Conservation (phyloP, 2,888 invertebrate genomes). For the Belgica antarctica region DNA sequence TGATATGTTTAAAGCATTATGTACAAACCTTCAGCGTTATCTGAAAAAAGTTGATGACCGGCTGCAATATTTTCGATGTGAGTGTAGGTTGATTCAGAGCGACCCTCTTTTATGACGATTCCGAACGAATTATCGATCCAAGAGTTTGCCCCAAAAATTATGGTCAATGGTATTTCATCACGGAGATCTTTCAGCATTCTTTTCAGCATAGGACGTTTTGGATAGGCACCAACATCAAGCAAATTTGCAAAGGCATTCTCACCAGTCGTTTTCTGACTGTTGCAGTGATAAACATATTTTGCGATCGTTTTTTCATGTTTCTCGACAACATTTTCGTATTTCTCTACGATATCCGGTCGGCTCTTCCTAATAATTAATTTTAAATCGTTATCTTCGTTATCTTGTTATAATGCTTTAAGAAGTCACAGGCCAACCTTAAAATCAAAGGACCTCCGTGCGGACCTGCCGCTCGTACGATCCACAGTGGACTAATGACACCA, state of each 20-base stretch:
- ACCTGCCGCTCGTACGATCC: conserved; percentile 46
- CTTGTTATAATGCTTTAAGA: no score
- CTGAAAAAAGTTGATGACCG: conserved; percentile 94
- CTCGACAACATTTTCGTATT: conserved; percentile 67
- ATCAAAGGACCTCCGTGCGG: conserved; percentile 76
- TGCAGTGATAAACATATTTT: conserved; percentile 94
- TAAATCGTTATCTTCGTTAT: no score
- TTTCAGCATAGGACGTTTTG: conserved; percentile 90
- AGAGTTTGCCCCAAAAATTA: conserved; percentile 88
- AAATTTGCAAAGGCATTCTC: conserved; percentile 88
- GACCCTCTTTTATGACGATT: conserved; percentile 68
- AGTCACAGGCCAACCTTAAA: no score
- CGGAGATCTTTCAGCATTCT: conserved; percentile 68
- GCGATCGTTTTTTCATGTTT: conserved; percentile 70
- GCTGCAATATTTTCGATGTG: conserved; percentile 83
- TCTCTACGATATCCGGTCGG: conserved; percentile 82
- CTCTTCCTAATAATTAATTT: conserved; percentile 72
- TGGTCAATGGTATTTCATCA: conserved; percentile 74
- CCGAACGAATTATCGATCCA: conserved; percentile 91
- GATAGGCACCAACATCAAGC: conserved; percentile 91
- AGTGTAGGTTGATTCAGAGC: conserved; percentile 64
- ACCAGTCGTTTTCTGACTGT: conserved; percentile 89
- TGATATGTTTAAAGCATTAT: no score
- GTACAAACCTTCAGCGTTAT: conserved; percentile 71
- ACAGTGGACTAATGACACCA: conserved; percentile 19